A percentile compares a stretch with the other conserved stretches of the same genome.
Conservation (phyloP, 2,797 vertebrate species). For the Molossus molossus region DNA sequence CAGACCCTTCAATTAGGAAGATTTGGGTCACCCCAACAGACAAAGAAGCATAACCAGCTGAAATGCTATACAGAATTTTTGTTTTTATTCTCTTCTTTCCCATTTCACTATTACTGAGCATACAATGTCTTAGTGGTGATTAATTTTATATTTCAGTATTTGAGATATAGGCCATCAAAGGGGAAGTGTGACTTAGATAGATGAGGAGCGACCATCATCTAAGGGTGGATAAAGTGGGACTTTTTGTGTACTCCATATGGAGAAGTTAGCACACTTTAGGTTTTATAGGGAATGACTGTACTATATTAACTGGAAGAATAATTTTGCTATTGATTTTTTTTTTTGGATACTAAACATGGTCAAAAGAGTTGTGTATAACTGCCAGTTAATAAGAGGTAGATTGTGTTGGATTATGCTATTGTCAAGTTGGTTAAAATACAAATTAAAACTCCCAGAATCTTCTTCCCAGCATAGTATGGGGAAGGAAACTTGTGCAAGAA, state of each 20-base stretch:
- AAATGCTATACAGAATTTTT: conserved; percentile 14
- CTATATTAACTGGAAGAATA: not conserved
- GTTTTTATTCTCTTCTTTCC: conserved; percentile 39
- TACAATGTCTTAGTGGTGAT: not conserved
- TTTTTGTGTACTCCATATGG: not conserved
- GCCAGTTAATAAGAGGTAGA: not conserved
- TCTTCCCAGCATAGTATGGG: not conserved
- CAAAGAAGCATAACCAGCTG: not conserved
- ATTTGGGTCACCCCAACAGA: not conserved
- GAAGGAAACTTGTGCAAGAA: not conserved
- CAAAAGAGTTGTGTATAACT: not conserved
- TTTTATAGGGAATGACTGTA: not conserved
- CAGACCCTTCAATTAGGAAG: not conserved
- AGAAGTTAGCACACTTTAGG: not conserved
- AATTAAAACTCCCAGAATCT: not conserved
- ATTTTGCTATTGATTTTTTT: not conserved
- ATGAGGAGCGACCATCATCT: not conserved
- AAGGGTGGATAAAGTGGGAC: not conserved
- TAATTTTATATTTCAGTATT: conserved; percentile 54
- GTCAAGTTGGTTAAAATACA: not conserved
- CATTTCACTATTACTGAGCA: not conserved
- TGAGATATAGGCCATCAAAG: not conserved
- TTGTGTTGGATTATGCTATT: not conserved
- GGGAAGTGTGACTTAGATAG: not conserved
- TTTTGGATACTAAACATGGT: not conserved